Conservation (phyloP, 2,797 vertebrate species). For the Sebastes flavidus region DNA sequence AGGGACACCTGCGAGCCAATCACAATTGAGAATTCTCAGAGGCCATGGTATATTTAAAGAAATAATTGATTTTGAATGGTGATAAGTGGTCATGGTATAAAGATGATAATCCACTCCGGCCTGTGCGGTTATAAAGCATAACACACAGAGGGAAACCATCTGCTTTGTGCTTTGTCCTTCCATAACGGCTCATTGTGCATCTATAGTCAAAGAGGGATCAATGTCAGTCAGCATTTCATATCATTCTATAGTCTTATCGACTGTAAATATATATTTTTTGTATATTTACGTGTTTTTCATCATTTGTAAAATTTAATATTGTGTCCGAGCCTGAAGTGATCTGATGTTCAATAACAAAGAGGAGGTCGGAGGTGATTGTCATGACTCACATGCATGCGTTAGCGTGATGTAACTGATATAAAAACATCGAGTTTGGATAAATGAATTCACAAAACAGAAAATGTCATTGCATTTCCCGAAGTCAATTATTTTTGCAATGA, state of each 20-base stretch:
- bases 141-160: background rate
- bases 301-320: background rate
- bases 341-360: background rate
- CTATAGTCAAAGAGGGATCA: background rate
- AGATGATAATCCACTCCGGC: background rate
- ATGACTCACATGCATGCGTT: background rate
- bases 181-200: background rate
- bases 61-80: background rate
- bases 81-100: background rate
- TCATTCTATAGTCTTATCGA: background rate
- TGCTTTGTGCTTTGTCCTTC: background rate
- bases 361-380: too few species aligned
- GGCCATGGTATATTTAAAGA: background rate
- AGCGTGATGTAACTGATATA: background rate
- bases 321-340: background rate
- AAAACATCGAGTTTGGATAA: background rate
- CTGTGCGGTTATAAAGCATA: background rate
- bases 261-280: background rate
- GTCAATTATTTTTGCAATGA: background rate
- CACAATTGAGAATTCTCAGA: background rate
- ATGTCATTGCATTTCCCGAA: background rate
- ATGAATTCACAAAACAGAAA: background rate
- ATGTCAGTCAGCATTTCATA: background rate
- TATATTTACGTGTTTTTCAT: background rate
- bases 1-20: background rate